These are phyloP conservation scores for Coelinius sp. DNA, from an alignment of 2,888 invertebrate genomes.

Conservation along the genomic window DNA sequence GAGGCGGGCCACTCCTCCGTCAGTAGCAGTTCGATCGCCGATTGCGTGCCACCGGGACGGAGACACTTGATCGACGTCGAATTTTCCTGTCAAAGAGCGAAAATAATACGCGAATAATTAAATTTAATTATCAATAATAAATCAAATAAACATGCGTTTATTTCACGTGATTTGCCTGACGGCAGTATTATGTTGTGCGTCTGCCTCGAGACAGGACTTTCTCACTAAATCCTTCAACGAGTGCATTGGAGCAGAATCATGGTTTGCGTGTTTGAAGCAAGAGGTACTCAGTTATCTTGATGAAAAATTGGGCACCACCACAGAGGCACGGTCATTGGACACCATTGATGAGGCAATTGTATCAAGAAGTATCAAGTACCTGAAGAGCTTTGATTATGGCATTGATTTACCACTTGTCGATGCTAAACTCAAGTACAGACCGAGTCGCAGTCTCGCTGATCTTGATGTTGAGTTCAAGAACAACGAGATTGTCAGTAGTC, in stretches of 20 bases:
- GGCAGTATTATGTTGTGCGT: conserved; percentile 75
- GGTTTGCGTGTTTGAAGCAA: conserved; percentile 82
- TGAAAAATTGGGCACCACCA: conserved; percentile 74
- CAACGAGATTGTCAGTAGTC: conserved; percentile 59
- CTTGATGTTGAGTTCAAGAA: conserved; percentile 68
- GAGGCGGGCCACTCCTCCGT: conserved; percentile 69
- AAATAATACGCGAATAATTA: neutral
- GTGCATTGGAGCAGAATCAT: conserved; percentile 79
- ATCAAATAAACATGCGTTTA: conserved; percentile 52
- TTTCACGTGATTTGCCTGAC: conserved; percentile 54
- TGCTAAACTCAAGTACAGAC: conserved; percentile 63
- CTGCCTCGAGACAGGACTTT: conserved; percentile 64
- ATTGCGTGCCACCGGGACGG: conserved; percentile 60
- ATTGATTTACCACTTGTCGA: conserved; percentile 76
- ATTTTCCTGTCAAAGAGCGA: neutral
- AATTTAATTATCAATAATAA: neutral
- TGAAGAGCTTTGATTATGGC: conserved; percentile 83
- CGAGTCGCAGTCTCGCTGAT: conserved; percentile 67
- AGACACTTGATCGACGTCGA: conserved; percentile 32
- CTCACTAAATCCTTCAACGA: conserved; percentile 73
- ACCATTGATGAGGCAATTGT: conserved; percentile 80
- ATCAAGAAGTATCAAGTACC: conserved; percentile 79
- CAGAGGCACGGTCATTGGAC: conserved; percentile 63
- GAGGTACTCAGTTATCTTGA: conserved; percentile 85
- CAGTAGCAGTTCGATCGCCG: conserved; percentile 70